These are phyloP conservation scores for Hucho hucho DNA, from an alignment of 2,113 vertebrate genomes.

Conservation along the genomic window DNA sequence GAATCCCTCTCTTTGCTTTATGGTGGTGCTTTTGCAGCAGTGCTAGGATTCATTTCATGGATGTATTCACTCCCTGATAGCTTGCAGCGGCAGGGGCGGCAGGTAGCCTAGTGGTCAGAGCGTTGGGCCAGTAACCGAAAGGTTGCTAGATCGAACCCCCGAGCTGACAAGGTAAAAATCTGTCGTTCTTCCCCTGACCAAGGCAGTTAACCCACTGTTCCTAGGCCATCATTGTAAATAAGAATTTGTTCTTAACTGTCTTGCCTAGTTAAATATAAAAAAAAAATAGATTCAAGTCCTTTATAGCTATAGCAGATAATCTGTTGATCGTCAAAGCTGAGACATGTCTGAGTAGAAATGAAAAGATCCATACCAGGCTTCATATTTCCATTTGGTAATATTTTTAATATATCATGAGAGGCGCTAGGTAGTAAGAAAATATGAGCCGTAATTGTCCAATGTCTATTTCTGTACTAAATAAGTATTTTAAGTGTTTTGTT, in stretches of 20 bases:
- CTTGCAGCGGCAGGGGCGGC: neutral
- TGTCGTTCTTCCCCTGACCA: too few species aligned
- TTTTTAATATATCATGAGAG: constrained; percentile 52
- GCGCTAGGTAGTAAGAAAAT: constrained; percentile 60
- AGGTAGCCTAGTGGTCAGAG: too few species aligned
- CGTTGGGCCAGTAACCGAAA: too few species aligned
- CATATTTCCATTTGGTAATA: constrained; percentile 39
- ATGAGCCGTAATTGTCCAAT: constrained; percentile 66
- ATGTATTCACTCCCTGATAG: constrained; percentile 35
- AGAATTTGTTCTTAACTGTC: too few species aligned
- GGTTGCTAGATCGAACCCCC: too few species aligned
- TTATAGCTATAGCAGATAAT: constrained; percentile 15
- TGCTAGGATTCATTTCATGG: constrained; percentile 38
- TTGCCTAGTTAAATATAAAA: too few species aligned
- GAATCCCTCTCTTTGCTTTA: constrained; percentile 56
- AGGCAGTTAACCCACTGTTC: too few species aligned
- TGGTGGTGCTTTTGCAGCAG: constrained; percentile 62
- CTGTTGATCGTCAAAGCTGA: constrained; percentile 29
- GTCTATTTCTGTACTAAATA: constrained; percentile 69
- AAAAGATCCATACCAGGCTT: constrained; percentile 40
- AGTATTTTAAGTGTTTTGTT: constrained; percentile 70
- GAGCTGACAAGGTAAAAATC: too few species aligned
- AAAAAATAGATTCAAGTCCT: too few species aligned
- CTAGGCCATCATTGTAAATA: too few species aligned
- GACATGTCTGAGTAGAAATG: constrained; percentile 1